Conservation (phyloP, 2,797 vertebrate species). For the Pseudochaenichthys georgianus region DNA sequence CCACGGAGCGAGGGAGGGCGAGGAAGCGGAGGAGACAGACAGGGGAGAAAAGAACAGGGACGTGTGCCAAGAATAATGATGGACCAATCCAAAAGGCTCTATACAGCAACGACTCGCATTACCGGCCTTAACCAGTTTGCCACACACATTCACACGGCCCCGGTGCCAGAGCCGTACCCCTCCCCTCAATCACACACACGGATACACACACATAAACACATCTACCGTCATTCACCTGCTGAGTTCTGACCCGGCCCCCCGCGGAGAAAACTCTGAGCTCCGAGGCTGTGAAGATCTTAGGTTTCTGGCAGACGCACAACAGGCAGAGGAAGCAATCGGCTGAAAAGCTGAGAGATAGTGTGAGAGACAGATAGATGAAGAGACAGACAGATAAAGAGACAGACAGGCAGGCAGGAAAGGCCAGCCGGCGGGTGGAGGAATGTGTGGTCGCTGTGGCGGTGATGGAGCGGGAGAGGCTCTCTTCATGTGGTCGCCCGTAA, state of each 20-base stretch:
- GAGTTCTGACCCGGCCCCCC: constrained; percentile 69
- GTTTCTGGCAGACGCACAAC: constrained; percentile 43
- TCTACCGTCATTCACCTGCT: constrained; percentile 67
- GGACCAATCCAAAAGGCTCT: constrained; percentile 74
- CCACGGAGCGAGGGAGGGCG: constrained; percentile 52
- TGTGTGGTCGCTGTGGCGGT: constrained; percentile 70
- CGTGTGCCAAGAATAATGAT: constrained; percentile 86
- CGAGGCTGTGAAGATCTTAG: constrained; percentile 57
- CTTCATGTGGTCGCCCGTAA: constrained; percentile 65
- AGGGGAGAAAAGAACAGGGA: constrained; percentile 52
- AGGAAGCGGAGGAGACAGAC: constrained; percentile 42
- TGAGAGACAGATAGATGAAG: constrained; percentile 51
- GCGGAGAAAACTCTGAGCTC: constrained; percentile 42
- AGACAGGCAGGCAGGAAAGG: constrained; percentile 32
- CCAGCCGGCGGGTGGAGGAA: constrained; percentile 20
- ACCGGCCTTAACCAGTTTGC: constrained; percentile 65
- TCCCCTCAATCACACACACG: not conserved
- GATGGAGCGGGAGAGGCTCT: constrained; percentile 23
- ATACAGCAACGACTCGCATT: constrained; percentile 56
- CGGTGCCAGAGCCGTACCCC: not conserved
- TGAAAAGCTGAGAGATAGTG: constrained; percentile 32
- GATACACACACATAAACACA: constrained; percentile 31
- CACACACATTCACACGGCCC: constrained; percentile 61
- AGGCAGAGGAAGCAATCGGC: constrained; percentile 32
- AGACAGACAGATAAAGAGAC: constrained; percentile 39